Evolutionary conservation across 2,113 vertebrate genomes (phyloP).

Genomic region (Salminus brasiliensis): DNA sequence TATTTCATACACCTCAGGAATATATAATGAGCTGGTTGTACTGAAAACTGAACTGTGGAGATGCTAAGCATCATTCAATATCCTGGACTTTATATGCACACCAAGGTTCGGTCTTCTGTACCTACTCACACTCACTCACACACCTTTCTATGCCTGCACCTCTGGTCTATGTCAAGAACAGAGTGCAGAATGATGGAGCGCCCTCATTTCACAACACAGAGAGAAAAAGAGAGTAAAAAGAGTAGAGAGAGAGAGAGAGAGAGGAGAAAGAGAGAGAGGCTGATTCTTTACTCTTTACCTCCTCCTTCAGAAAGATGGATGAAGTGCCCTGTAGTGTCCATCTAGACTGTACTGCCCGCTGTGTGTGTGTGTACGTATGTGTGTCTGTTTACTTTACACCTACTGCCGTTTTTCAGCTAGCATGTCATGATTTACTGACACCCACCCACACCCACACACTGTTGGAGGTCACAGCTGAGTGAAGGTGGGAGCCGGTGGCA

Average conservation of each 20-base stretch:
- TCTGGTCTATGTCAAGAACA: conserved; percentile 65
- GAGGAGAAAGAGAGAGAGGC: conserved; percentile 72
- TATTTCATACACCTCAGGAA: too few species aligned
- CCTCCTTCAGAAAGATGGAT: conserved; percentile 76
- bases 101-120: too few species aligned
- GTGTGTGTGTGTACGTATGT: conserved; percentile 19
- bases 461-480: conserved; percentile 25
- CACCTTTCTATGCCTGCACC: conserved; percentile 62
- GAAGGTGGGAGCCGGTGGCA: not conserved
- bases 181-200: conserved; percentile 73
- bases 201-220: conserved; percentile 71
- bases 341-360: not conserved
- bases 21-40: too few species aligned
- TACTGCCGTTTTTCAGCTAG: conserved; percentile 22
- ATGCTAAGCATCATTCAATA: too few species aligned
- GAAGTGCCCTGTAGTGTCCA: conserved; percentile 22
- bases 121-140: conserved; percentile 40
- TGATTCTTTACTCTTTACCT: conserved; percentile 68
- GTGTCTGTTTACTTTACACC: conserved; percentile 33
- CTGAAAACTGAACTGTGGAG: too few species aligned
- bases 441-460: conserved; percentile 23
- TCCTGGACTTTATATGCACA: too few species aligned
- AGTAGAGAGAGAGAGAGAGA: conserved; percentile 67
- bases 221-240: conserved; percentile 70
- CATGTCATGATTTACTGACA: conserved; percentile 26